These are phyloP conservation scores for Chauna torquata DNA, from an alignment of 2,113 vertebrate species.

Conservation along the genomic window DNA sequence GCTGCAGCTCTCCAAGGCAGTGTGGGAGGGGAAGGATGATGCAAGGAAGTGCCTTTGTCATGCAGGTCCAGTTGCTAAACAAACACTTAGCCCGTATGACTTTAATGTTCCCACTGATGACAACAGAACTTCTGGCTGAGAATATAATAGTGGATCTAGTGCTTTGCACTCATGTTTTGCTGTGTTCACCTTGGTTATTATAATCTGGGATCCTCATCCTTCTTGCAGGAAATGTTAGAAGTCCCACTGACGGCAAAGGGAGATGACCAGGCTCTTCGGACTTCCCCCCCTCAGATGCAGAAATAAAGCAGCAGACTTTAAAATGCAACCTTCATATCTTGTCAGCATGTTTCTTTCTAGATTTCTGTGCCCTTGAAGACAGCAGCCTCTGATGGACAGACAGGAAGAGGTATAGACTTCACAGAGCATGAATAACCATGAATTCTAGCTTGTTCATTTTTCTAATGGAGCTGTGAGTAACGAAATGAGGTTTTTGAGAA, in stretches of 20 bases:
- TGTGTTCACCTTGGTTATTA: neutral
- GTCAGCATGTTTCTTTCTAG: neutral
- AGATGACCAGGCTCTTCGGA: neutral
- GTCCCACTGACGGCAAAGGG: neutral
- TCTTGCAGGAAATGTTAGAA: neutral
- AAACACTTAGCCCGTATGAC: fast-evolving
- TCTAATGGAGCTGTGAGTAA: neutral
- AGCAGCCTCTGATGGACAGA: neutral
- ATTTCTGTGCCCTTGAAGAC: neutral
- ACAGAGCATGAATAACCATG: conserved; percentile 1
- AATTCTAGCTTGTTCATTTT: neutral
- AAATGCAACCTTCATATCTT: neutral
- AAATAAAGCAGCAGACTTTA: neutral
- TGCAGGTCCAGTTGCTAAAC: neutral
- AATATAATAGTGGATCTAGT: neutral
- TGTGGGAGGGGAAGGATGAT: neutral
- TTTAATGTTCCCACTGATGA: neutral
- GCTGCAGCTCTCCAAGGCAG: neutral
- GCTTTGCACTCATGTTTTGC: fast-evolving
- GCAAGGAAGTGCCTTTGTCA: neutral
- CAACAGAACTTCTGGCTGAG: neutral
- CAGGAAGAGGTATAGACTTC: conserved; percentile 46
- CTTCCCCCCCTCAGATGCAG: neutral
- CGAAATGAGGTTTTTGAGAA: neutral
- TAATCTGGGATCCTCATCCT: neutral